Evolutionary conservation across 2,888 invertebrate species (phyloP).

Genomic region (Aleiodes alternator): DNA sequence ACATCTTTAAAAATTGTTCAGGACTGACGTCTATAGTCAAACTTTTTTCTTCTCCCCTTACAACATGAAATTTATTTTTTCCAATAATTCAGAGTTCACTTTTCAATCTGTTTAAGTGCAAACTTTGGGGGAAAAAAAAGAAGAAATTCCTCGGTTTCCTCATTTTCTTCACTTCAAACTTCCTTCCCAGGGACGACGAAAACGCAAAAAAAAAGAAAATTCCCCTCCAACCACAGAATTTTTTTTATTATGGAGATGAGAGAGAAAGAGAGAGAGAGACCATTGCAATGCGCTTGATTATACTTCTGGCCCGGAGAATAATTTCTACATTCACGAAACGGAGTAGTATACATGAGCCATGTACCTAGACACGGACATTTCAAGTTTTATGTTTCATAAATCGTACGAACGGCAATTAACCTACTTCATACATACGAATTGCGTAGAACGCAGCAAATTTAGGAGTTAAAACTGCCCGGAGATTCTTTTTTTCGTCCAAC

Average conservation of each 20-base stretch:
- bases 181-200: neutral
- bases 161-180: constrained; percentile 26
- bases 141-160: neutral
- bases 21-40: neutral
- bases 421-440: constrained; percentile 29
- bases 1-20: neutral
- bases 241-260: neutral
- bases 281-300: constrained; percentile 10
- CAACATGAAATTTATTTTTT: neutral
- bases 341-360: constrained; percentile 28
- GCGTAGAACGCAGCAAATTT: constrained; percentile 23
- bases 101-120: constrained; percentile 14
- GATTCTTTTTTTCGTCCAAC: neutral
- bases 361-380: constrained; percentile 8
- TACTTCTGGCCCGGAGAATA: constrained; percentile 12
- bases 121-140: neutral
- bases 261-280: neutral
- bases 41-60: neutral
- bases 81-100: constrained; percentile 8
- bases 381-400: constrained; percentile 30
- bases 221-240: neutral
- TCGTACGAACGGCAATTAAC: constrained; percentile 31
- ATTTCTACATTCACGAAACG: constrained; percentile 20
- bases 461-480: neutral
- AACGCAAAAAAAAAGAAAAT: neutral